Percentiles rank a stretch among this genome's conserved stretches.
Evolutionary conservation across 1,140 invertebrate genomes (phyloP).

Genomic region (Pseudomyrmex sp.): DNA sequence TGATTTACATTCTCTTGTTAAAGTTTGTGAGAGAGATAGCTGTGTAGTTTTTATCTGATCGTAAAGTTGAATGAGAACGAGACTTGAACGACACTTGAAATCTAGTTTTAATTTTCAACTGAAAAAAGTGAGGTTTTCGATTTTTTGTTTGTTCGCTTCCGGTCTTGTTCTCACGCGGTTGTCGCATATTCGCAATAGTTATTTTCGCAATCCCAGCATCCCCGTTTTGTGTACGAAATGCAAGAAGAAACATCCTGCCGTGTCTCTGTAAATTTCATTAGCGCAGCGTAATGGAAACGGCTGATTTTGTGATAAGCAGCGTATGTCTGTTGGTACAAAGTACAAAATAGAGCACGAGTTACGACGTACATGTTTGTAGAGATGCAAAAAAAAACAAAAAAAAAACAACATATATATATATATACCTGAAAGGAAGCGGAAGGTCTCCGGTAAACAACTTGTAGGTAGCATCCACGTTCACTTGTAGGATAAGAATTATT

Average conservation of each 20-base stretch:
- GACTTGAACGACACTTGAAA: slow-evolving; percentile 16
- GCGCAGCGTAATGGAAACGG: slow-evolving; percentile 2
- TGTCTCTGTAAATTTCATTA: slow-evolving; percentile 21
- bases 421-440: background rate
- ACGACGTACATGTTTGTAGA: slow-evolving; percentile 59
- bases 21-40: slow-evolving; percentile 28
- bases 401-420: no score
- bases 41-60: slow-evolving; percentile 21
- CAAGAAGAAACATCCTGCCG: background rate
- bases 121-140: background rate
- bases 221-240: background rate
- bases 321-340: slow-evolving; percentile 52
- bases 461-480: slow-evolving; percentile 72
- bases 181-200: slow-evolving; percentile 38
- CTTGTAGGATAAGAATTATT: slow-evolving; percentile 48
- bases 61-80: slow-evolving; percentile 8
- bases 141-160: background rate
- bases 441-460: slow-evolving; percentile 71
- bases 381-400: slow-evolving; percentile 5
- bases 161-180: background rate
- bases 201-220: slow-evolving; percentile 14
- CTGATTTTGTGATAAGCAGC: slow-evolving; percentile 55
- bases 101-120: no score
- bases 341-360: background rate
- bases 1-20: slow-evolving; percentile 20